Conservation (phyloP, 2,797 vertebrate genomes). For the Gymnopithys bicolor region DNA sequence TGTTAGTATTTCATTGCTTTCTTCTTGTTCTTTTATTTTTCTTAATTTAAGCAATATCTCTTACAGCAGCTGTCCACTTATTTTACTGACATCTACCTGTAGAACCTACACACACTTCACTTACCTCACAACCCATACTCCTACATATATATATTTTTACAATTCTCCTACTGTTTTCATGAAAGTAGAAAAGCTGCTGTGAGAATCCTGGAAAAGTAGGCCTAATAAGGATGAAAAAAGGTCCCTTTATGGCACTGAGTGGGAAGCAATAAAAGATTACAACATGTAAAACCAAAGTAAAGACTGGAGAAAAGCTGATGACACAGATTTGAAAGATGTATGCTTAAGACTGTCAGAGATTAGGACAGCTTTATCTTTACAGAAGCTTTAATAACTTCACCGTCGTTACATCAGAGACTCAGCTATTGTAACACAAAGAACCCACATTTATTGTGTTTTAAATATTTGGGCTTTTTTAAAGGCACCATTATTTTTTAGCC, state of each 20-base stretch:
- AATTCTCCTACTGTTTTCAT: not conserved
- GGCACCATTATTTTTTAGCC: not conserved
- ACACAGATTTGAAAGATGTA: not conserved
- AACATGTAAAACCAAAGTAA: not conserved
- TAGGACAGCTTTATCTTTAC: not conserved
- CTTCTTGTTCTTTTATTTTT: not conserved
- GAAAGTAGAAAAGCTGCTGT: not conserved
- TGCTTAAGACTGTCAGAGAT: not conserved
- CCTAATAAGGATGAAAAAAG: not conserved
- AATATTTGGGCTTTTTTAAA: not conserved
- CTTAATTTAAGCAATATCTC: not conserved
- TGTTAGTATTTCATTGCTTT: not conserved
- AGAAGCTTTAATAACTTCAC: not conserved
- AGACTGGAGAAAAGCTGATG: not conserved
- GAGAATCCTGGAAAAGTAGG: not conserved
- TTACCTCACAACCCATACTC: not conserved
- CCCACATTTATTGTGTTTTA: not conserved
- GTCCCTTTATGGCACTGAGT: not conserved
- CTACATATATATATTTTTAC: not conserved
- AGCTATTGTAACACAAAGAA: not conserved
- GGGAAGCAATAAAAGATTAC: not conserved
- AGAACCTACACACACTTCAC: not conserved
- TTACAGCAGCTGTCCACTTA: not conserved
- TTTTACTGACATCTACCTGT: not conserved
- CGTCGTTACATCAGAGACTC: not conserved